Percentiles rank a stretch among this genome's conserved stretches.
phyloP scores from a whole-genome alignment of 92 coral and sea anemone genomes.

The Phenganax subtilis region DNA sequence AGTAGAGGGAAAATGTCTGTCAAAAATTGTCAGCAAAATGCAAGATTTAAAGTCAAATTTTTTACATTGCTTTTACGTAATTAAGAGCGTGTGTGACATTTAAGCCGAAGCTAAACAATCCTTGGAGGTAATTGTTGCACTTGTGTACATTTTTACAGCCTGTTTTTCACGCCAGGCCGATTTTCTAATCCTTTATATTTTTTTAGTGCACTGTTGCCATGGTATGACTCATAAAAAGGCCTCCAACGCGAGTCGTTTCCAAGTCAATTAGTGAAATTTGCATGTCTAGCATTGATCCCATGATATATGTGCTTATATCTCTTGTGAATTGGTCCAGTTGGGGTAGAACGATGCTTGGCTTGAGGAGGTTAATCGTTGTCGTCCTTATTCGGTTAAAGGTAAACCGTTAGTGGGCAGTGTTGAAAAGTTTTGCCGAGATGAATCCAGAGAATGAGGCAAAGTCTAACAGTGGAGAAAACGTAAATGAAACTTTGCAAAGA shows the following conservation, averaged over 20 bases:
- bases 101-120: slow-evolving; percentile 4
- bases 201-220: slow-evolving; percentile 24
- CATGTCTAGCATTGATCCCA: not conserved
- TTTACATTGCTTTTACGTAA: not conserved
- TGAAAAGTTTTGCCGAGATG: not conserved
- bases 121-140: not conserved
- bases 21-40: no score
- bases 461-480: not conserved
- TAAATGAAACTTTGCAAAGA: not conserved
- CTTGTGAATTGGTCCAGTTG: no score
- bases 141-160: slow-evolving; percentile 4
- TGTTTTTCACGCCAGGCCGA: not conserved
- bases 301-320: not conserved
- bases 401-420: not conserved
- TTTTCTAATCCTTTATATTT: slow-evolving; percentile 14
- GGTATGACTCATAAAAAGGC: not conserved
- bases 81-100: not conserved
- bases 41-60: not conserved
- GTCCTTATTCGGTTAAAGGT: no score
- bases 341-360: no score
- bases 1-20: no score
- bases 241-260: not conserved
- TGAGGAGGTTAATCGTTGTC: no score
- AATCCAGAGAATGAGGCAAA: not conserved
- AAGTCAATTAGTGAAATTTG: not conserved